Evolutionary conservation across 1,140 invertebrate genomes (phyloP), one percentile per base, ranked within the genome.

Genomic region (Camponotus vicinus): DNA sequence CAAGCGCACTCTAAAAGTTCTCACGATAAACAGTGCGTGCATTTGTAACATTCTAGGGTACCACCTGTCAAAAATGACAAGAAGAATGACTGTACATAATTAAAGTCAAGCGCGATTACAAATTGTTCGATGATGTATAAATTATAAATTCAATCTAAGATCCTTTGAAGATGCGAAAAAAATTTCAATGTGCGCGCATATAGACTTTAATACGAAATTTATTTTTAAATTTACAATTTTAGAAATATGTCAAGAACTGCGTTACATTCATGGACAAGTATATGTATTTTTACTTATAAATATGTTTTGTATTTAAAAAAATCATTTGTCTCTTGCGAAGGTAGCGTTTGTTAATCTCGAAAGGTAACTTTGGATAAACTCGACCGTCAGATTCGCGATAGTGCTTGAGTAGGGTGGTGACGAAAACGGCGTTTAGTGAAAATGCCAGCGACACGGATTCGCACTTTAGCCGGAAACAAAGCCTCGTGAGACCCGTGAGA

Each of bases 371-470:
- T 40, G 34, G 7, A n/a, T 11, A 40, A 57, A 45, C 34, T 37
- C 5, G 11, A n/a, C 32, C 8, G n/a, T 8, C 13, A 52, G 40
- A 49, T 82, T n/a, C 18, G 40, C 8, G 13, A 34, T 27, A 45
- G 45, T 3, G 11, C 11, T 27, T 45, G 45, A 45, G 13, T 52
- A 18, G 49, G 49, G 49, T 52, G 49, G 49, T 18, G 49, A 49
- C 15, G 8, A 63, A 59, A 80, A 70, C 18, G n/a, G 40, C 32
- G 40, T 78, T 75, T 34, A 70, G 18, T 45, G 40, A 45, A 57
- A 45, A 73, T 83, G n/a, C 21, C 55, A 49, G 45, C 84, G 88
- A 89, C 88, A 83, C 76, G 87, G 75, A 89, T 89, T 85, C 88
- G 87, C 64, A 89, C 88, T 89, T 86, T 64, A n/a, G 21, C 6